Conservation (phyloP, 2,797 vertebrate species). For the Rhinella marina region DNA sequence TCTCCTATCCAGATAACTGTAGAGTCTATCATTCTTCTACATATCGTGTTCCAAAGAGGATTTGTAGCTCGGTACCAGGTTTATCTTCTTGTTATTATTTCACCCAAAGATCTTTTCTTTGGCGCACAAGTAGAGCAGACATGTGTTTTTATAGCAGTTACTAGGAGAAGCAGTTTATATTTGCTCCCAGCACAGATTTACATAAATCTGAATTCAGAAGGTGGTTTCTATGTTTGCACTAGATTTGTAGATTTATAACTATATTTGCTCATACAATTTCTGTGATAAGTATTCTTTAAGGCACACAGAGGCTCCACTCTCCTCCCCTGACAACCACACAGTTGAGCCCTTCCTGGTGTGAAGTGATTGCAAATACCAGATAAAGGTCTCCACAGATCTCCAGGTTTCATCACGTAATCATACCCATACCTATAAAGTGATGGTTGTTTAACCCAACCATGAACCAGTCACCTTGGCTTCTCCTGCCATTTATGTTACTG, state of each 20-base stretch:
- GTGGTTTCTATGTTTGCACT: neutral
- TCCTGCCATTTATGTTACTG: neutral
- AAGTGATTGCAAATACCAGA: neutral
- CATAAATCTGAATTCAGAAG: neutral
- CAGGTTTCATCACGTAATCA: too few species aligned
- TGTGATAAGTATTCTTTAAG: neutral
- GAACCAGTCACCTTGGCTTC: too few species aligned
- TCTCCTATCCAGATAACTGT: slow-evolving; percentile 28
- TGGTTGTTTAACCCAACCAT: too few species aligned
- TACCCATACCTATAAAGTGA: neutral
- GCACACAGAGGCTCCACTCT: neutral
- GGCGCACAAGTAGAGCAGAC: neutral
- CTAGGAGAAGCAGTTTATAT: neutral
- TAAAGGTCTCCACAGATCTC: too few species aligned
- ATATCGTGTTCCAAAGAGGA: neutral
- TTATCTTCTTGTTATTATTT: neutral
- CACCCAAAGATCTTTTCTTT: neutral
- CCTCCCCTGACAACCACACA: neutral
- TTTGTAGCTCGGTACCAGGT: neutral
- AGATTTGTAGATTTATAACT: neutral
- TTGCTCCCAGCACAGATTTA: neutral
- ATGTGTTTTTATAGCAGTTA: neutral
- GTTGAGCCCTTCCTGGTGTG: too few species aligned
- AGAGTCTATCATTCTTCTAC: slow-evolving; percentile 1
- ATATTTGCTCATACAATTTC: neutral